Percentiles rank a stretch among this genome's conserved stretches.
Conservation (phyloP, 2,797 vertebrate genomes). For the Choloepus didactylus region DNA sequence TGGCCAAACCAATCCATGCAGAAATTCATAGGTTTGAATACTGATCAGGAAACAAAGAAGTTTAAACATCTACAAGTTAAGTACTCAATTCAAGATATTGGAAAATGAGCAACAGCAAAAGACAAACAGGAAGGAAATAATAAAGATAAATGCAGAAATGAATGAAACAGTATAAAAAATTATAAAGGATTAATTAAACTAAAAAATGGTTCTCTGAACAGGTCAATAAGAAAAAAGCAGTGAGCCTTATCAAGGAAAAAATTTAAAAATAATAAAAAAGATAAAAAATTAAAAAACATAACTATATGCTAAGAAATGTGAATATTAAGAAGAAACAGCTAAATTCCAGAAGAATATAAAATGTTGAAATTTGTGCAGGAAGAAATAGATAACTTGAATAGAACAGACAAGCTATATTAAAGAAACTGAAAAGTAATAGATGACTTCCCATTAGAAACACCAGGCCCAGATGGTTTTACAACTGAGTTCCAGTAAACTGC, state of each 20-base stretch:
- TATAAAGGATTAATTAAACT: neutral
- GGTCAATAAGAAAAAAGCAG: neutral
- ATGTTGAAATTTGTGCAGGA: neutral
- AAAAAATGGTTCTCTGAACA: neutral
- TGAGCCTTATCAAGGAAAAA: neutral
- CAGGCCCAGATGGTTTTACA: neutral
- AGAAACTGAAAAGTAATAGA: conserved; percentile 12
- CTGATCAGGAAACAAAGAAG: neutral
- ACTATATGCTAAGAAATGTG: neutral
- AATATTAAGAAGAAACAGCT: neutral
- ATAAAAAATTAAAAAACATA: neutral
- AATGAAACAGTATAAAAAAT: neutral
- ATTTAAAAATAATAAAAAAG: neutral
- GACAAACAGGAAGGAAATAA: conserved; percentile 42
- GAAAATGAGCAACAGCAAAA: neutral
- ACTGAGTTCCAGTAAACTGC: neutral
- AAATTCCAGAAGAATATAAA: conserved; percentile 42
- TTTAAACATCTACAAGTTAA: neutral
- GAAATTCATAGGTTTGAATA: conserved; percentile 28
- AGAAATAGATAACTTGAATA: neutral
- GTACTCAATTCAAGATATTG: conserved; percentile 7
- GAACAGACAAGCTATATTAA: neutral
- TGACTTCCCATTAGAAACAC: neutral
- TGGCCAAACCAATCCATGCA: neutral
- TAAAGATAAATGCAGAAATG: conserved; percentile 12